Base-by-base conservation (phyloP, 1,140 invertebrate species). In the Aphis craccivora region DNA sequence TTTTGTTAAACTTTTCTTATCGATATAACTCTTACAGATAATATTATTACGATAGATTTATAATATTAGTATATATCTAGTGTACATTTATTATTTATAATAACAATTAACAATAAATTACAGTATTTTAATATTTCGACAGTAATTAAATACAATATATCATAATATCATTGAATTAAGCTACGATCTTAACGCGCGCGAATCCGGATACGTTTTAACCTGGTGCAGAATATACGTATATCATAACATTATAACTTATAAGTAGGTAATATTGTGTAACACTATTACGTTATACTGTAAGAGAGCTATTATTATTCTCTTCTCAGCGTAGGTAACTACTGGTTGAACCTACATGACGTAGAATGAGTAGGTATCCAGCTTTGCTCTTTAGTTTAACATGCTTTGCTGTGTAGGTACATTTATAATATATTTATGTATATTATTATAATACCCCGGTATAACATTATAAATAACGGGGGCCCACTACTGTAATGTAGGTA, bases 361-460 rank as follows among this genome's bases (percentile, higher is more conserved):
- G 60, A 18, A 20, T n/a, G 30, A 76, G n/a, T 76, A 76, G n/a
- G 60, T 76, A 76, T 76, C n/a, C 60, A 76, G 60, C n/a, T 76
- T 76, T 76, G 60, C 60, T 76, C 30, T 76, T 76, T 76, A n/a
- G 30, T 76, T 14, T 76, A n/a, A 76, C 60, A n/a, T 0, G 60
- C 60, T 0, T 1, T 30, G 60, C 30, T 76, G 11, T 76, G n/a
- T 35, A 76, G 11, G 60, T 76, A 76, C 60, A n/a, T 76, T 76
- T 76, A 76, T 76, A 76, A 76, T 76, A 76, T 76, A n/a, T n/a
- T 67, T 67, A n/a, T 76, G n/a, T 76, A 20, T 35, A 67, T n/a
- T 60, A 60, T 60, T 67, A 67, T 76, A 76, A 76, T 76, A 76
- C 60, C 30, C 84, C 43, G 43, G 84, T 30, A 86, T 11, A 43